Evolutionary conservation across 2,888 invertebrate species (phyloP).

Genomic region (Cepaea hortensis): DNA sequence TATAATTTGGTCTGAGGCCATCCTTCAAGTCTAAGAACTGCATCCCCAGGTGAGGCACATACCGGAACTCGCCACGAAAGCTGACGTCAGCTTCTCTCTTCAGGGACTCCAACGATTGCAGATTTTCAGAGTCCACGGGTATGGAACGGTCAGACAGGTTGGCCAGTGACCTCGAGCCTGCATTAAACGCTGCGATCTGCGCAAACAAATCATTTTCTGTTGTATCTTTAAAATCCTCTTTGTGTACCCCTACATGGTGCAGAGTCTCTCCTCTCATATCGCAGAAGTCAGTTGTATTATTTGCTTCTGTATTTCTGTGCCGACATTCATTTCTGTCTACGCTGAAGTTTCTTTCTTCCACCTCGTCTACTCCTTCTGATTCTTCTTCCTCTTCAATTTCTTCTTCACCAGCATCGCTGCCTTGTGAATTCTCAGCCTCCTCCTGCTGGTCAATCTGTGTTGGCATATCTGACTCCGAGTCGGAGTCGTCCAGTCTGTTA

Average conservation of each 20-base stretch:
- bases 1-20: background rate
- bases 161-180: background rate
- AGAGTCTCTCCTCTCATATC: background rate
- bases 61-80: background rate
- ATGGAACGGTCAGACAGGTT: background rate
- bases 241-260: too few species aligned
- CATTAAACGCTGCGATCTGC: background rate
- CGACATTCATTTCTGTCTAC: background rate
- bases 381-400: background rate
- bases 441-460: background rate
- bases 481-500: background rate
- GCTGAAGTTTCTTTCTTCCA: background rate
- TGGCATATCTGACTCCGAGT: background rate
- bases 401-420: background rate
- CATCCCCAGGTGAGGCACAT: background rate
- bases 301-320: background rate
- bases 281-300: background rate
- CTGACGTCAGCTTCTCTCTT: background rate
- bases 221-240: too few species aligned
- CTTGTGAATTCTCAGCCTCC: background rate
- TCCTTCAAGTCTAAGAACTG: background rate
- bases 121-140: background rate
- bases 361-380: background rate
- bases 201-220: background rate
- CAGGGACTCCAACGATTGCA: slow-evolving; percentile 9